These are phyloP conservation scores for Philhelius pedissequus DNA, from an alignment of 2,888 invertebrate genomes.

Conservation along the genomic window DNA sequence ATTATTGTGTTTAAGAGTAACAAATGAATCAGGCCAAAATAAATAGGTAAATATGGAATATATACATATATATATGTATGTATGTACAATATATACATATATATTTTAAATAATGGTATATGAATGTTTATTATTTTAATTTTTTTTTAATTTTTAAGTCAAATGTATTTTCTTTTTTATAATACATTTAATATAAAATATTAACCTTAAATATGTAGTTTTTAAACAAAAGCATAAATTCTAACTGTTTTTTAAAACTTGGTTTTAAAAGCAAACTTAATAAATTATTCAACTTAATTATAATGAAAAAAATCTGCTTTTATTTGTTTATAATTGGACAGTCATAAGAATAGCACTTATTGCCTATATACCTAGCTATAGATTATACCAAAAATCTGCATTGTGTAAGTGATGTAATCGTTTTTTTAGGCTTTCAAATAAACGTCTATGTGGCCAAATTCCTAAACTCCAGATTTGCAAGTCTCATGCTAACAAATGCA, in stretches of 20 bases:
- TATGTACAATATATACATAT: too few species aligned
- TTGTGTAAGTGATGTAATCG: too few species aligned
- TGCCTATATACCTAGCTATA: too few species aligned
- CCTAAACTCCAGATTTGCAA: too few species aligned
- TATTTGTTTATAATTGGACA: not conserved
- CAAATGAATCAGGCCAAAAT: conserved; percentile 49
- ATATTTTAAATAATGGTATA: too few species aligned
- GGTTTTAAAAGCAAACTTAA: conserved; percentile 24
- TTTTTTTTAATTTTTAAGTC: conserved; percentile 29
- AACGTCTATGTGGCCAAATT: too few species aligned
- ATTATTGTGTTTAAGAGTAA: conserved; percentile 15
- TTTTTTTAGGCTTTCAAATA: too few species aligned
- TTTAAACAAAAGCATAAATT: conserved; percentile 44
- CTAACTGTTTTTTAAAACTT: conserved; percentile 36
- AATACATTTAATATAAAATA: conserved; percentile 21
- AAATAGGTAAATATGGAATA: conserved; percentile 31
- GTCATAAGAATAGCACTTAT: too few species aligned
- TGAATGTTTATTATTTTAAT: conserved; percentile 1
- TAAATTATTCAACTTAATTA: conserved; percentile 57
- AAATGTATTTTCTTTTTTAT: conserved; percentile 37
- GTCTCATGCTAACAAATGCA: too few species aligned
- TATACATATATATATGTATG: too few species aligned
- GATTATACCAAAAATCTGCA: too few species aligned
- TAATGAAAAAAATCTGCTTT: not conserved
- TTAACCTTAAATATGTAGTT: conserved; percentile 49